Percentiles rank a stretch among this genome's conserved stretches.
phyloP scores from a whole-genome alignment of 92 coral and sea anemone species.

The Porites evermanni region DNA sequence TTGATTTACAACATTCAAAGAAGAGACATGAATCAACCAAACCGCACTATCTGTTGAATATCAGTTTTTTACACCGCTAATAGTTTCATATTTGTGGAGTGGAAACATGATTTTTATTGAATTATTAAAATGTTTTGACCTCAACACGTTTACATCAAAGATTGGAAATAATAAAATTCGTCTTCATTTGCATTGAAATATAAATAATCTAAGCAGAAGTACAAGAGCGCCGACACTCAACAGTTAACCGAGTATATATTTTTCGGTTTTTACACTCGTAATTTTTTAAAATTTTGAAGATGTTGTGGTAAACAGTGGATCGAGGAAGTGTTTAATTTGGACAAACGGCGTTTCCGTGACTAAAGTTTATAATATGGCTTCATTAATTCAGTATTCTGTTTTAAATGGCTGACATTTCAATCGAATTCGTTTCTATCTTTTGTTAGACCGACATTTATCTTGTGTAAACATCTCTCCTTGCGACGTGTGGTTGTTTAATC shows the following conservation, averaged over 20 bases:
- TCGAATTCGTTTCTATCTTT: background rate
- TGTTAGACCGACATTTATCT: background rate
- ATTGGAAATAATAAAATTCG: too few species aligned
- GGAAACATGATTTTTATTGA: background rate
- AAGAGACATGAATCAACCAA: background rate
- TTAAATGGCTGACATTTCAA: background rate
- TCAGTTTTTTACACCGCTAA: background rate
- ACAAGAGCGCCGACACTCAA: too few species aligned
- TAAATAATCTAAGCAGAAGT: background rate
- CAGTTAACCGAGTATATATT: too few species aligned
- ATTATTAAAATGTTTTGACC: background rate
- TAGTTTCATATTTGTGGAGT: background rate
- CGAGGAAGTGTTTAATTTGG: background rate
- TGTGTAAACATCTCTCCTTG: constrained; percentile 6
- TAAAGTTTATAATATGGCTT: background rate
- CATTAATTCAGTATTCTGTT: background rate
- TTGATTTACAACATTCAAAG: background rate
- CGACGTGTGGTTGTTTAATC: background rate
- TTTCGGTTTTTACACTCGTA: too few species aligned
- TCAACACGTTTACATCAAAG: background rate
- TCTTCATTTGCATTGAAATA: background rate
- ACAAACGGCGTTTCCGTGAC: background rate
- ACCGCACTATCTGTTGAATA: constrained; percentile 2
- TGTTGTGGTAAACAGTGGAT: background rate
- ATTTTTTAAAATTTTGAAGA: too few species aligned